Conservation (phyloP, 2,113 vertebrate genomes). For the Mungos mungo region DNA sequence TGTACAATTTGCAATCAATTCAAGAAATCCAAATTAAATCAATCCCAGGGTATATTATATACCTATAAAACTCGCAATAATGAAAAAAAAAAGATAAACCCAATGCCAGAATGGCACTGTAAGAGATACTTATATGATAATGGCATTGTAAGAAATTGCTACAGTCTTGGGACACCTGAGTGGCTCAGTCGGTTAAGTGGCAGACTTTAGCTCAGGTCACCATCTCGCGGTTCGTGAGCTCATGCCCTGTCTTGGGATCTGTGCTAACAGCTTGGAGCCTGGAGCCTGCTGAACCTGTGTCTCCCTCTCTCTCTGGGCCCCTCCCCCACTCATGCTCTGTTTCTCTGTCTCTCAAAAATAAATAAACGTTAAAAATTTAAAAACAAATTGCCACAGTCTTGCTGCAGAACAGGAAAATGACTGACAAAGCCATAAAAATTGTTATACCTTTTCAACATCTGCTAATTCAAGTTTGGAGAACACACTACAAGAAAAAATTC, state of each 20-base stretch:
- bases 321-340: too few relatives aligned
- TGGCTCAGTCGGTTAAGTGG: too few relatives aligned
- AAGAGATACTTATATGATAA: conserved; percentile 17
- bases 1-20: neutral
- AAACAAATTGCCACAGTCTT: conserved; percentile 21
- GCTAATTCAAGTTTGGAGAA: conserved; percentile 30
- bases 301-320: too few relatives aligned
- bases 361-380: too few relatives aligned
- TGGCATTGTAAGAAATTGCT: conserved; percentile 34
- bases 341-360: too few relatives aligned
- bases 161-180: neutral
- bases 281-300: too few relatives aligned
- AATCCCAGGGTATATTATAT: neutral
- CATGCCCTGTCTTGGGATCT: too few relatives aligned
- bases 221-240: too few relatives aligned
- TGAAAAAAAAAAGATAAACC: conserved; percentile 24
- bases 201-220: too few relatives aligned
- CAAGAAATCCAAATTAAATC: conserved; percentile 58
- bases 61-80: conserved; percentile 40
- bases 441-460: conserved; percentile 26
- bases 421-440: conserved; percentile 43
- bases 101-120: neutral
- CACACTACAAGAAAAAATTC: conserved; percentile 44
- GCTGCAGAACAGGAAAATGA: neutral
- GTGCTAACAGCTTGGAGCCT: too few relatives aligned